These are phyloP conservation scores for Limnephilus rhombicus DNA, from an alignment of 2,888 invertebrate species.

Conservation along the genomic window DNA sequence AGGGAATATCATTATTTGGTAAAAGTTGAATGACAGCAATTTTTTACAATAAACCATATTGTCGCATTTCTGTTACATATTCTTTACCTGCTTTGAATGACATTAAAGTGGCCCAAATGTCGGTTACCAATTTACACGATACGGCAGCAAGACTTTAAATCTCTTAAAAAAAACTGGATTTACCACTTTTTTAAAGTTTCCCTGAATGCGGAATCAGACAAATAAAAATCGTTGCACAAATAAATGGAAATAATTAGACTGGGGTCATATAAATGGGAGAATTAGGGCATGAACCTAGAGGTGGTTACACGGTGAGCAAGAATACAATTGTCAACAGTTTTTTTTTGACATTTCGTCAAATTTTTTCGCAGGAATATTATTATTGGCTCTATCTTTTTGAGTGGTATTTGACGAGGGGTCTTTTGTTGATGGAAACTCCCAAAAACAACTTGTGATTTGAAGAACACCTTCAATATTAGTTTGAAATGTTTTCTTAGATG, in stretches of 20 bases:
- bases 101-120: conserved; percentile 47
- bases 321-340: conserved; percentile 64
- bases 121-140: conserved; percentile 53
- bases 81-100: background rate
- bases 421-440: conserved; percentile 12
- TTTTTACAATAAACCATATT: background rate
- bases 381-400: conserved; percentile 65
- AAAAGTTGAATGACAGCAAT: background rate
- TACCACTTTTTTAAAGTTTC: conserved; percentile 59
- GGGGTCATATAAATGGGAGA: conserved; percentile 64
- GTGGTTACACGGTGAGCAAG: conserved; percentile 57
- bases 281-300: conserved; percentile 65
- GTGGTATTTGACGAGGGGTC: conserved; percentile 60
- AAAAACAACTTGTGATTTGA: conserved; percentile 27
- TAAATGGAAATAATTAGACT: conserved; percentile 64
- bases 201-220: conserved; percentile 25
- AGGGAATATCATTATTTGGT: background rate
- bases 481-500: background rate
- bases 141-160: background rate
- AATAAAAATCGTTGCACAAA: conserved; percentile 62
- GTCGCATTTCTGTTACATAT: background rate
- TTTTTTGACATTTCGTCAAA: conserved; percentile 64
- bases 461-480: background rate
- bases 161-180: conserved; percentile 60
- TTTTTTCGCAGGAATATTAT: conserved; percentile 64